Evolutionary conservation across 2,113 vertebrate species (phyloP), one percentile per base, ranked within the genome.

Genomic region (Ctenomys sociabilis): DNA sequence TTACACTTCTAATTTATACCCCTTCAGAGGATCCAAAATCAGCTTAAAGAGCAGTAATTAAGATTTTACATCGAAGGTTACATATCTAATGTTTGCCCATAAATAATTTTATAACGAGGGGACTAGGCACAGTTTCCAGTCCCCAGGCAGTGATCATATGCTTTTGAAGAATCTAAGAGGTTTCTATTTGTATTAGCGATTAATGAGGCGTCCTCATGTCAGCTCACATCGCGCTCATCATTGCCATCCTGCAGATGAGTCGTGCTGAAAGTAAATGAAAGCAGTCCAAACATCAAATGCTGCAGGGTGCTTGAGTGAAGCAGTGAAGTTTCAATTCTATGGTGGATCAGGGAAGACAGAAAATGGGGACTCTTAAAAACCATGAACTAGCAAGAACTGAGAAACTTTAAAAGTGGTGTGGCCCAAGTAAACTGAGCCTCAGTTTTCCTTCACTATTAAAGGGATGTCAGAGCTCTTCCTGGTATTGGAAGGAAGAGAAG

Each of bases 21-120:
- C 54, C 28, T 88, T 95, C 30, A 24, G 82, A 87, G 84, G 57
- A n/a, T 70, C 52, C 24, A 84, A 28, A 91, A 64, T 86, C 88
- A 94, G 57, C 63, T 85, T 4, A 88, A 49, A 92, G 78, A 78
- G 52, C 75, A 63, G 35, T 90, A 95, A 95, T 96, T 92, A 98
- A 97, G 92, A 93, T 84, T 95, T 96, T 66, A 93, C 54, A 30
- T 84, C 30, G 77, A 95, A 70, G 28, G 32, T 22, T 86, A 49
- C 26, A 1, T 88, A 59, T 45, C 84, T 83, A 88, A 90, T 95
- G 37, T 95, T 87, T 95, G 16, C 35, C 83, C 82, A 93, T 93
- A 93, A 97, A 92, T 96, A 91, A 96, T 91, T 93, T 93, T 84
- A n/a, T 94, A 96, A 94, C 0, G 1, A 96, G 84, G 37, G 54